Evolutionary conservation across 2,888 invertebrate genomes (phyloP), one percentile per base, ranked within the genome.

Genomic region (Aspidiotus rigidus): DNA sequence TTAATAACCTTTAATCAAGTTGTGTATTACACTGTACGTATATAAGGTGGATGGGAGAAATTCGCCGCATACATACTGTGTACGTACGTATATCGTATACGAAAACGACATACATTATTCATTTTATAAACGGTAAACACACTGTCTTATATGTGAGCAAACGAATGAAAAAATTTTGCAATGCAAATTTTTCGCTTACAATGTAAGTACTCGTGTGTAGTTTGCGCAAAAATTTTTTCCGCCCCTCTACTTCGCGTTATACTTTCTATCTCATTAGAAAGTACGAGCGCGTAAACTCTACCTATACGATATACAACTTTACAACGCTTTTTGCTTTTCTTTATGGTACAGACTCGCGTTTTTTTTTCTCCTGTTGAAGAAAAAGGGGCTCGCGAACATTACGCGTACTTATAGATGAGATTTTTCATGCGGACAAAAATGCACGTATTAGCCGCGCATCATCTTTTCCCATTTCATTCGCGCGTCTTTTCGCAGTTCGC

Each of bases 91-190:
- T 17, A 13, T 55, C 56, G 42, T 17, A 64, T 56, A 60, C 59
- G 60, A 17, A 60, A 67, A 67, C 59, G 10, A 67, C 60, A 67
- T 67, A 60, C 67, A 67, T 67, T 67, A 67, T 67, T 67, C 67
- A 67, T 67, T 67, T 53, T 53, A 67, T 59, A 67, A 67, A 67
- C 60, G 60, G 67, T 67, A 67, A 67, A 67, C 67, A 67, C 57
- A 16, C 57, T 67, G 60, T 67, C 59, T 53, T 67, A 57, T 16
- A 56, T 60, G 67, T 44, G 39, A 40, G 59, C 67, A 60, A 67
- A 67, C 67, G 67, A 67, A 67, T 67, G 67, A 67, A 67, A 67
- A 67, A 67, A 67, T 67, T 60, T 67, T 60, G 67, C 67, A 67
- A 67, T 67, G 67, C 67, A 67, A 60, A 67, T 67, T 67, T 67